These are phyloP conservation scores for Olivierus martensii DNA, from an alignment of 1,140 invertebrate genomes.

Conservation along the genomic window DNA sequence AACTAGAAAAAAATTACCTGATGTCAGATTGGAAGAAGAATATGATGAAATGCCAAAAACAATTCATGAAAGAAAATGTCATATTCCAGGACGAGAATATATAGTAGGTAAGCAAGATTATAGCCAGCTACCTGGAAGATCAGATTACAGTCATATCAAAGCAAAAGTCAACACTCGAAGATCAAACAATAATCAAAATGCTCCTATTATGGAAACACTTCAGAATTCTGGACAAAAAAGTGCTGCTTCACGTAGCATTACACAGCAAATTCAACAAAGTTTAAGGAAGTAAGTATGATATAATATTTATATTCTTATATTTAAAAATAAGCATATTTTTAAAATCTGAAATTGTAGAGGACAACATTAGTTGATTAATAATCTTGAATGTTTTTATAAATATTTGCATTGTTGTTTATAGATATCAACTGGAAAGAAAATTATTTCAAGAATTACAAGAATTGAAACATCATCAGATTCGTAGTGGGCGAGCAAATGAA, in stretches of 20 bases:
- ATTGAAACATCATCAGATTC: conserved; percentile 79
- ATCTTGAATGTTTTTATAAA: not conserved
- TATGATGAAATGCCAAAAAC: too few species aligned
- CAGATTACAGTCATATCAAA: conserved; percentile 4
- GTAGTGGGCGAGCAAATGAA: conserved; percentile 75
- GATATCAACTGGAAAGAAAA: conserved; percentile 79
- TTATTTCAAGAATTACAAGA: conserved; percentile 90
- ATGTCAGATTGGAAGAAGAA: too few species aligned
- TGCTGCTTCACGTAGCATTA: not conserved
- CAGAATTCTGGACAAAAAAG: not conserved
- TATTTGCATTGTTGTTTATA: conserved; percentile 14
- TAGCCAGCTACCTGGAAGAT: too few species aligned
- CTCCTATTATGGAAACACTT: too few species aligned
- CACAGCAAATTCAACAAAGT: conserved; percentile 11
- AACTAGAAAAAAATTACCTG: too few species aligned
- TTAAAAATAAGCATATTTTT: not conserved
- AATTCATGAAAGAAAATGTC: too few species aligned
- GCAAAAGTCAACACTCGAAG: conserved; percentile 6
- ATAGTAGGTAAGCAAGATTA: too few species aligned
- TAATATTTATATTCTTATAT: not conserved
- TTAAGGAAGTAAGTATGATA: conserved; percentile 11
- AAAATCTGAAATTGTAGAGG: not conserved
- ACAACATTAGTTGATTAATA: not conserved
- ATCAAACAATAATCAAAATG: too few species aligned
- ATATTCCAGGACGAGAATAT: too few species aligned